These are phyloP conservation scores for Cladorhizidae sp. DNA, from an alignment of 37 sponge, comb jelly and placozoan genomes.

Conservation along the genomic window DNA sequence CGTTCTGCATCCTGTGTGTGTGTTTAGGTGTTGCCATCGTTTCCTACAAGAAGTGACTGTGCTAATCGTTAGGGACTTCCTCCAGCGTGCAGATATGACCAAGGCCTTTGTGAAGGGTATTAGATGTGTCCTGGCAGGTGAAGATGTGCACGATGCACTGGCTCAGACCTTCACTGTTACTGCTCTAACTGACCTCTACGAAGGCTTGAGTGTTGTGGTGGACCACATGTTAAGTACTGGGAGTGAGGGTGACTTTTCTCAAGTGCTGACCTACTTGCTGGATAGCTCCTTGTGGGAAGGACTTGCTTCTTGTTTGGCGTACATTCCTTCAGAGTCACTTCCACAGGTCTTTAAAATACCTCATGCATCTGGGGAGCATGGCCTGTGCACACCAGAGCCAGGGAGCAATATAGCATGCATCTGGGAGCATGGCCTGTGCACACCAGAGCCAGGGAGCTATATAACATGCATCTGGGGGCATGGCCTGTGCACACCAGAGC, in stretches of 20 bases:
- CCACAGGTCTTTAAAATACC: too few relatives aligned
- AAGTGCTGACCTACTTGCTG: background rate
- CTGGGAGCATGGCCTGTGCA: too few relatives aligned
- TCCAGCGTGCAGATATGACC: background rate
- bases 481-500: too few relatives aligned
- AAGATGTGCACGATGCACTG: background rate
- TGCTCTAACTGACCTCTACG: background rate
- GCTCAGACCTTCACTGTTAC: too few relatives aligned
- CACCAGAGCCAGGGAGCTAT: too few relatives aligned
- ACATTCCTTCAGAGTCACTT: background rate
- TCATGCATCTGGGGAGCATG: too few relatives aligned
- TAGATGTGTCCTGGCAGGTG: background rate
- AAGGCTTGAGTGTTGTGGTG: background rate
- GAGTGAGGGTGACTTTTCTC: background rate
- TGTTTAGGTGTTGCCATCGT: background rate
- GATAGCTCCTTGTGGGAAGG: background rate
- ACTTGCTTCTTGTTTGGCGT: background rate
- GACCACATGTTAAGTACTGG: background rate
- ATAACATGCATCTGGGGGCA: too few relatives aligned
- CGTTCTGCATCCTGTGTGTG: background rate
- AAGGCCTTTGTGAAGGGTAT: background rate
- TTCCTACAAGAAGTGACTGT: conserved; percentile 1
- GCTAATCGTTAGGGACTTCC: background rate
- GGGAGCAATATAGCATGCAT: too few relatives aligned
- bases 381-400: too few relatives aligned